Evolutionary conservation across 2,113 vertebrate genomes (phyloP).

Genomic region (Elanus axillaris): DNA sequence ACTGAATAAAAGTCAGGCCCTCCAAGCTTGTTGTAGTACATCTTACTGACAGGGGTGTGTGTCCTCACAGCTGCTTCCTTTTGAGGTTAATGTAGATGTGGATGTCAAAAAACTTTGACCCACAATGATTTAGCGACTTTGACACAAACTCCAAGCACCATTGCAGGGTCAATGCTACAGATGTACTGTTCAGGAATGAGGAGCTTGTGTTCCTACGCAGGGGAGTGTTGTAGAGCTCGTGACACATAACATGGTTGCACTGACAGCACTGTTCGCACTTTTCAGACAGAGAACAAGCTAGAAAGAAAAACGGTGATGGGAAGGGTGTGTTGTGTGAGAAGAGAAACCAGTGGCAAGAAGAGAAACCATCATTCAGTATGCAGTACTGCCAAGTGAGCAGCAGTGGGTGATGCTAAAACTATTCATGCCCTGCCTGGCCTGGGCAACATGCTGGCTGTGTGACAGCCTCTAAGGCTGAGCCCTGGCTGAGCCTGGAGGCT

Average conservation of each 20-base stretch:
- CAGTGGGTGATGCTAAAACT: not conserved
- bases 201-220: not conserved
- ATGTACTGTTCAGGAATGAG: not conserved
- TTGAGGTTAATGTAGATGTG: not conserved
- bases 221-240: not conserved
- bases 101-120: not conserved
- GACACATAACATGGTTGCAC: not conserved
- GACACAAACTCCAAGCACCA: not conserved
- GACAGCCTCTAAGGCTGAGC: not conserved
- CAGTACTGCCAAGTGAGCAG: rapidly evolving
- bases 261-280: not conserved
- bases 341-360: not conserved
- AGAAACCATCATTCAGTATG: too few relatives aligned
- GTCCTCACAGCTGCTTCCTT: not conserved
- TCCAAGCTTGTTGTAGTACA: not conserved
- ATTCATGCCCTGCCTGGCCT: not conserved
- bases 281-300: not conserved
- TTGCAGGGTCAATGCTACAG: not conserved
- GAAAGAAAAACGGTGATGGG: not conserved
- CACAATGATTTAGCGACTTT: not conserved
- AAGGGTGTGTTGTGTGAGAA: not conserved
- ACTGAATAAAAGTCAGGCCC: not conserved
- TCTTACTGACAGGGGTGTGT: not conserved
- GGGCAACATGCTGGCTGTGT: not conserved
- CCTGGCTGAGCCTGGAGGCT: not conserved